A percentile compares a stretch with the other conserved stretches of the same genome.
Conservation (phyloP, 2,797 vertebrate species). For the Thunnus albacares region DNA sequence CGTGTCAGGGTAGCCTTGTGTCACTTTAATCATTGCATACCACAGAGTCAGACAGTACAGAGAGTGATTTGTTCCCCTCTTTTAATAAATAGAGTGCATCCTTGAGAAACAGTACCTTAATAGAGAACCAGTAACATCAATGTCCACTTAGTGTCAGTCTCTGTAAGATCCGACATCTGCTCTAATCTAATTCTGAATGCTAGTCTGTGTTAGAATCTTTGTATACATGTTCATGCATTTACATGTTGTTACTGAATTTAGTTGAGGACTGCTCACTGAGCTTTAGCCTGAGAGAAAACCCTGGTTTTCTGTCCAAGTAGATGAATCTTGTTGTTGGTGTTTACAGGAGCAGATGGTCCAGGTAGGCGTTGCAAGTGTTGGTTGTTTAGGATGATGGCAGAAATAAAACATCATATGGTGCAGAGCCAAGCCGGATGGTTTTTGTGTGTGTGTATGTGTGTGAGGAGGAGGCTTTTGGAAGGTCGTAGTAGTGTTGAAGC, state of each 20-base stretch:
- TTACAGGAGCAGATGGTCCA: slow-evolving; percentile 69
- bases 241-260: background rate
- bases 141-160: background rate
- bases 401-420: slow-evolving; percentile 55
- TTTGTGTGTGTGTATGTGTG: background rate
- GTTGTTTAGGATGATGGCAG: slow-evolving; percentile 49
- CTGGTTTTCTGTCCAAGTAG: slow-evolving; percentile 21
- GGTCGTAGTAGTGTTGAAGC: slow-evolving; percentile 52
- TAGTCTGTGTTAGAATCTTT: background rate
- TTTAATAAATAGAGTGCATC: slow-evolving; percentile 43
- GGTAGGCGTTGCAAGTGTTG: slow-evolving; percentile 54
- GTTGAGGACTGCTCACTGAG: background rate
- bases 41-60: slow-evolving; percentile 46
- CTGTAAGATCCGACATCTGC: background rate
- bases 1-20: slow-evolving; percentile 56
- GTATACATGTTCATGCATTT: background rate
- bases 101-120: background rate
- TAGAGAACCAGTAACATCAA: background rate
- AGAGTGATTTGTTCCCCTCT: slow-evolving; percentile 35
- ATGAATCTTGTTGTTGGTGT: slow-evolving; percentile 38
- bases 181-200: background rate
- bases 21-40: slow-evolving; percentile 65
- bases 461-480: slow-evolving; percentile 41
- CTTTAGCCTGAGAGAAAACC: slow-evolving; percentile 8
- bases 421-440: slow-evolving; percentile 13